These are phyloP conservation scores for Pissodes strobi DNA, from an alignment of 1,140 invertebrate species.

Conservation along the genomic window DNA sequence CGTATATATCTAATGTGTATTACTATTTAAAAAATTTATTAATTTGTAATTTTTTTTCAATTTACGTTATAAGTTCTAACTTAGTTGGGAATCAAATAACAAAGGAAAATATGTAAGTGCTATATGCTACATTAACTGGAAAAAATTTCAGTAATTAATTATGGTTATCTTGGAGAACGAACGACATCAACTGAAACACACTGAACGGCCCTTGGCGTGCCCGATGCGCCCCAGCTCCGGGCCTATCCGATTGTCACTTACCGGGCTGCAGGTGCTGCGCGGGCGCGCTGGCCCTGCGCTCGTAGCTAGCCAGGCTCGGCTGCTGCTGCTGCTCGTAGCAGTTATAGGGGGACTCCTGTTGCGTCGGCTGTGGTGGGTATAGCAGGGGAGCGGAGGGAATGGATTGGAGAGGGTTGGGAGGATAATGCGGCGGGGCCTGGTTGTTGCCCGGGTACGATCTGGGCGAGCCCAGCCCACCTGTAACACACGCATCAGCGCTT, in stretches of 20 bases:
- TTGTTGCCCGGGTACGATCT: conserved; percentile 56
- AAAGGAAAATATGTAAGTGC: neutral
- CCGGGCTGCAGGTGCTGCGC: conserved; percentile 62
- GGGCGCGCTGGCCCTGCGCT: conserved; percentile 57
- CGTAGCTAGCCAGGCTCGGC: conserved; percentile 55
- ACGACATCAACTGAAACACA: neutral
- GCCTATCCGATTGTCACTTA: conserved; percentile 56
- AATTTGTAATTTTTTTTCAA: too few species aligned
- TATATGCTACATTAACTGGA: neutral
- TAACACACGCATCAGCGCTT: conserved; percentile 49
- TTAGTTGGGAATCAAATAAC: too few species aligned
- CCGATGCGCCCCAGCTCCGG: neutral
- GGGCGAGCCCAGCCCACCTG: conserved; percentile 65
- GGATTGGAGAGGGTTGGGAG: conserved; percentile 48
- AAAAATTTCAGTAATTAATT: neutral
- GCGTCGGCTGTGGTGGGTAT: conserved; percentile 54
- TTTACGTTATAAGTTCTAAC: too few species aligned
- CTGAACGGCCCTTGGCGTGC: neutral
- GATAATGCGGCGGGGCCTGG: conserved; percentile 59
- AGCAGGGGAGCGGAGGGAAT: conserved; percentile 15
- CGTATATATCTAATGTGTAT: too few species aligned
- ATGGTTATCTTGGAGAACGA: conserved; percentile 5
- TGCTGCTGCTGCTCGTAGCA: conserved; percentile 67
- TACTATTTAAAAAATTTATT: too few species aligned
- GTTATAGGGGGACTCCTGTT: conserved; percentile 63